Base-by-base conservation (phyloP, 1,140 invertebrate genomes). In the Drosophila varians region DNA sequence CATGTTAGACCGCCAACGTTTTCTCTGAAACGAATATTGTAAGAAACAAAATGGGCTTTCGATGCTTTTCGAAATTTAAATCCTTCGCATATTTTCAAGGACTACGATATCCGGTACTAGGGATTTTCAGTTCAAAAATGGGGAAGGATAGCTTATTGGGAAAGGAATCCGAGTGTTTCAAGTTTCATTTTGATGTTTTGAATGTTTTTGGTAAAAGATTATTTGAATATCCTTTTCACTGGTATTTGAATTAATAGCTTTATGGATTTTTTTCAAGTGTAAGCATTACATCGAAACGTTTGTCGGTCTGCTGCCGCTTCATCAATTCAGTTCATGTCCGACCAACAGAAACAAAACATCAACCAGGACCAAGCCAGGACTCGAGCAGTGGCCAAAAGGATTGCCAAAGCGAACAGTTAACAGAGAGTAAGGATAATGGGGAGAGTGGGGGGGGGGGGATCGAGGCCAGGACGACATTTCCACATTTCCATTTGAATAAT, bases 401-500 rank as follows among this genome's bases (percentile, higher is more conserved):
- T 53, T 56, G 45, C 36, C 36, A 38, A 38, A 31, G 28, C 28
- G 28, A 31, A 31, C 28, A 31, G 9, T 38, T 16, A 38, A 38
- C n/a, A 36, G 11, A 42, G 11, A 34, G 48, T 12, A 21, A 7
- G 23, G 21, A 43, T n/a, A n/a, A n/a, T n/a, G 19, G 40, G 12
- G 21, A 0, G 2, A 14, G 43, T 36, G 11, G 4, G 7, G 19
- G 16, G 28, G 12, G 5, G 8, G 19, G 11, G 54, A 6, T 36
- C 53, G 18, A 25, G 38, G 21, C 66, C 38, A 18, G 52, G 48
- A 66, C 61, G 62, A 87, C 69, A 79, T 74, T 86, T 86, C 58
- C 68, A 86, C 80, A 74, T 77, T 87, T 87, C 82, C 83, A 86
- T 86, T 86, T 86, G 82, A 86, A 86, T 86, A 86, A 86, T 86